Conservation (phyloP, 2,797 vertebrate genomes). For the Helostoma temminkii region DNA sequence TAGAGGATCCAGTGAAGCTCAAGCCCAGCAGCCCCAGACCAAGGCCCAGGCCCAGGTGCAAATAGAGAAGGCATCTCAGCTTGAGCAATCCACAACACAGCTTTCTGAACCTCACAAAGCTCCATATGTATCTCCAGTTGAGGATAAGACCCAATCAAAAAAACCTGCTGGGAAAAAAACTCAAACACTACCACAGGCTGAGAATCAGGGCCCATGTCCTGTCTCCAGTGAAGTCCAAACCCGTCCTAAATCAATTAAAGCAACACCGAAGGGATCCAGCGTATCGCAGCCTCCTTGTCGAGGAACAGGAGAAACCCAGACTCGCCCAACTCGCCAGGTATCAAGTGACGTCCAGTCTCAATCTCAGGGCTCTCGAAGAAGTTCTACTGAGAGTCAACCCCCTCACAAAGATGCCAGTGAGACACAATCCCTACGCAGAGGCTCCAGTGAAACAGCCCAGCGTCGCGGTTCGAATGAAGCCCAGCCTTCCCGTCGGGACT, state of each 20-base stretch:
- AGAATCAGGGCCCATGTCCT: constrained; percentile 36
- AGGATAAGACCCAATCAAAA: constrained; percentile 35
- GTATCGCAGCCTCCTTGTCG: constrained; percentile 50
- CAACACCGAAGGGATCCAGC: constrained; percentile 6
- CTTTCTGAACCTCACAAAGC: constrained; percentile 43
- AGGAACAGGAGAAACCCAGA: constrained; percentile 54
- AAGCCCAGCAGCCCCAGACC: constrained; percentile 49
- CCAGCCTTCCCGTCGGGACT: constrained; percentile 46
- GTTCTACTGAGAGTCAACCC: constrained; percentile 61
- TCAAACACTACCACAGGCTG: constrained; percentile 46
- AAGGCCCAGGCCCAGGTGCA: constrained; percentile 45
- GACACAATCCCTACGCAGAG: constrained; percentile 64
- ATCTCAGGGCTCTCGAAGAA: constrained; percentile 66
- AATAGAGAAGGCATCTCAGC: constrained; percentile 18
- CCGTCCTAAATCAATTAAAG: constrained; percentile 66
- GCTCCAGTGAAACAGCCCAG: constrained; percentile 65
- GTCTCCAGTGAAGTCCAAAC: constrained; percentile 46
- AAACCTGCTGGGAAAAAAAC: constrained; percentile 40
- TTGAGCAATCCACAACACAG: constrained; percentile 27
- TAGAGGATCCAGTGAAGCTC: constrained; percentile 66
- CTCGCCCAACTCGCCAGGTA: constrained; percentile 52
- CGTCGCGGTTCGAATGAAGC: constrained; percentile 65
- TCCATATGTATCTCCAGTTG: constrained; percentile 41
- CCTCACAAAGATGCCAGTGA: constrained; percentile 59
- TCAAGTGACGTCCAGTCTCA: constrained; percentile 62